A percentile compares a stretch with the other conserved stretches of the same genome.
These are phyloP conservation scores for Tokudaia tokunoshimensis DNA, from an alignment of 2,797 vertebrate species.

Conservation along the genomic window DNA sequence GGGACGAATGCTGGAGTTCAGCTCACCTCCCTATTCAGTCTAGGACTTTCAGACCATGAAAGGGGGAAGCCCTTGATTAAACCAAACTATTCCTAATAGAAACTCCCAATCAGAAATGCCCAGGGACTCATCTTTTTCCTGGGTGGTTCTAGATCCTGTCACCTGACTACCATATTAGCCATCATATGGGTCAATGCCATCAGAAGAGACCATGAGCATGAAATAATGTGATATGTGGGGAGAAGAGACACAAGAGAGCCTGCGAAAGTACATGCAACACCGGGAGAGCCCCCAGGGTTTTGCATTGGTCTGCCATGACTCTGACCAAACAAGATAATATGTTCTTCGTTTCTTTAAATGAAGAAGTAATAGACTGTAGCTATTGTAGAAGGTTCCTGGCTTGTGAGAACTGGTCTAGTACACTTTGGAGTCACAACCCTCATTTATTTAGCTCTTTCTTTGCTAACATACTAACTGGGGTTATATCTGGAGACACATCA, in stretches of 20 bases:
- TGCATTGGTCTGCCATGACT: neutral
- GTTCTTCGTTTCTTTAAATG: constrained; percentile 1
- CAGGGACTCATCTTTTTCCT: neutral
- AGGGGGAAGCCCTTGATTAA: neutral
- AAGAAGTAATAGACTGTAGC: neutral
- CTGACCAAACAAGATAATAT: neutral
- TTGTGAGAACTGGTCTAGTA: neutral
- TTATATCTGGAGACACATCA: neutral
- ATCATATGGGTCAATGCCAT: neutral
- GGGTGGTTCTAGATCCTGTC: neutral
- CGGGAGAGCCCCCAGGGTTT: neutral
- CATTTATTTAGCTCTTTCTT: constrained; percentile 37
- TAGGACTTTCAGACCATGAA: neutral
- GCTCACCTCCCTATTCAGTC: neutral
- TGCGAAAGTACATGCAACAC: neutral
- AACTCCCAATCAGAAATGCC: neutral
- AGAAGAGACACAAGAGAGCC: neutral
- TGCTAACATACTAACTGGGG: neutral
- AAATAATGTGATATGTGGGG: neutral
- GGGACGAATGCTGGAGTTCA: neutral
- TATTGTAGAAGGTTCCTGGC: neutral
- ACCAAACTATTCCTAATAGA: neutral
- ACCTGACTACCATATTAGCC: neutral
- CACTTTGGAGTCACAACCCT: neutral
- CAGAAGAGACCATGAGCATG: neutral